phyloP scores from a whole-genome alignment of 2,797 vertebrate species.

The Sebastes cheni region DNA sequence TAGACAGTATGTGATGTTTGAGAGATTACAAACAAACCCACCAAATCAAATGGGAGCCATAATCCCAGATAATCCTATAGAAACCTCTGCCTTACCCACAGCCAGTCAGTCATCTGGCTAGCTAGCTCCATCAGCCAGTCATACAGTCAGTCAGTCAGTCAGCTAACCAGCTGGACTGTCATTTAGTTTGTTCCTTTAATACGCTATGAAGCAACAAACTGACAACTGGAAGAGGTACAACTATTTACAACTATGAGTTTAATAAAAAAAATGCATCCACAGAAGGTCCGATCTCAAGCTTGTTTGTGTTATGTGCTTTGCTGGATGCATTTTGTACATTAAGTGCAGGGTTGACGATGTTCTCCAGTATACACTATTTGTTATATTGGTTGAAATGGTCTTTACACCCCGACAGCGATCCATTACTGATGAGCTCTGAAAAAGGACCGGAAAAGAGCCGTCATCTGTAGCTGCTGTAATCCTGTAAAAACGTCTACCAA shows the following conservation, averaged over 20 bases:
- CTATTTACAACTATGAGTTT: neutral
- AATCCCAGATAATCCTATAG: constrained; percentile 73
- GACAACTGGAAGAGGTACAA: neutral
- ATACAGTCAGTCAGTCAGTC: neutral
- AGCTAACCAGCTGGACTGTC: neutral
- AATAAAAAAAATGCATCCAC: neutral
- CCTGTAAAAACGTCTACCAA: no score
- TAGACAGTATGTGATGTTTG: constrained; percentile 36
- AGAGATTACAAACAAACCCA: constrained; percentile 53
- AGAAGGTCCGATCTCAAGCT: neutral
- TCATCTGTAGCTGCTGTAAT: no score
- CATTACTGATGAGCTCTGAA: no score
- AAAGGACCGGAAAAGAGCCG: no score
- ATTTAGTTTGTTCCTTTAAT: neutral
- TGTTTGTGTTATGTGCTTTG: neutral
- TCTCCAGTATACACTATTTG: no score
- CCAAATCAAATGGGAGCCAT: constrained; percentile 56
- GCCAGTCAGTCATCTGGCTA: constrained; percentile 44
- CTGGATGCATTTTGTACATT: neutral
- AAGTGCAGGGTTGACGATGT: no score
- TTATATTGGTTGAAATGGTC: no score
- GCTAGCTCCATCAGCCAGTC: constrained; percentile 17
- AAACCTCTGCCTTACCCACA: constrained; percentile 40
- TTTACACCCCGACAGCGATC: no score
- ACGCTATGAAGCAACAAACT: neutral